phyloP scores from a whole-genome alignment of 2,888 invertebrate species.

The Bellardia bayeri region DNA sequence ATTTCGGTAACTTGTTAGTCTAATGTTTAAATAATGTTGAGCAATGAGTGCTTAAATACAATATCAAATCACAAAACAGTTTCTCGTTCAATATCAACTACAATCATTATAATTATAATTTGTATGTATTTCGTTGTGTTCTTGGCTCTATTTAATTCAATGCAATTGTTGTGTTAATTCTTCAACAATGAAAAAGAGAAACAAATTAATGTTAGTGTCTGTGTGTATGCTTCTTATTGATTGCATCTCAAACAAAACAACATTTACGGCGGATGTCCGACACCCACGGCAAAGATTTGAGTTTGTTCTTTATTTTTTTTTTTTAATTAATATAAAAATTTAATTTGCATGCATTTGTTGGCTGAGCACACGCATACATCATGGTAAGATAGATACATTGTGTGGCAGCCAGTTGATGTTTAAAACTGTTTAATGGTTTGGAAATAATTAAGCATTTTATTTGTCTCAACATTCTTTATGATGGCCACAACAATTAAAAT shows the following conservation, averaged over 20 bases:
- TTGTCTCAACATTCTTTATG: neutral
- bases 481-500: slow-evolving; percentile 13
- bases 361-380: neutral
- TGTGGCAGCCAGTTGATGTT: neutral
- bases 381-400: neutral
- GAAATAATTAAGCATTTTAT: slow-evolving; percentile 2
- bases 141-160: slow-evolving; percentile 12
- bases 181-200: neutral
- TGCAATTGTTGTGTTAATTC: slow-evolving; percentile 2
- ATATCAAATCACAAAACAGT: neutral
- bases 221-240: neutral
- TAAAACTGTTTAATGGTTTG: slow-evolving; percentile 30
- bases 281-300: slow-evolving; percentile 50
- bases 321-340: slow-evolving; percentile 21
- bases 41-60: neutral
- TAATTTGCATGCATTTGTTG: slow-evolving; percentile 18
- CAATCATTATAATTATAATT: neutral
- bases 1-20: neutral
- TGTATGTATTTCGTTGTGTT: neutral
- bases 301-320: neutral
- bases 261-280: slow-evolving; percentile 50
- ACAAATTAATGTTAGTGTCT: slow-evolving; percentile 20
- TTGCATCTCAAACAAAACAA: slow-evolving; percentile 22
- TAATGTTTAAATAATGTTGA: too few species aligned
- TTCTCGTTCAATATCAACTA: neutral